phyloP scores from a whole-genome alignment of 2,797 vertebrate genomes.

The Danio choprae region DNA sequence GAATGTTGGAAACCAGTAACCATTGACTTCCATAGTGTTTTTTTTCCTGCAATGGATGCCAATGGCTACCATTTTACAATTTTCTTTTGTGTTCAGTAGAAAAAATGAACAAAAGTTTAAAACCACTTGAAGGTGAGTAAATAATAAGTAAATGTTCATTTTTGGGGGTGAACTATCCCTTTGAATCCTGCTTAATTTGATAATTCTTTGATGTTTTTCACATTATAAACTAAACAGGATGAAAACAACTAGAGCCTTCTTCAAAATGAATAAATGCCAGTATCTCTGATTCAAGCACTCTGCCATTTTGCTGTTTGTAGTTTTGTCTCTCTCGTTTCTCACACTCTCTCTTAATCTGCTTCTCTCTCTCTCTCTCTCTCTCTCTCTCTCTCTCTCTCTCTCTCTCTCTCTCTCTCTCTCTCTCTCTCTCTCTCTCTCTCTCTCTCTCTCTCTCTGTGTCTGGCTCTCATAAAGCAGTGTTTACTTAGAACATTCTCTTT shows the following conservation, averaged over 20 bases:
- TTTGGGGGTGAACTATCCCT: too few relatives aligned
- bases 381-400: not conserved
- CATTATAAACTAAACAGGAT: not conserved
- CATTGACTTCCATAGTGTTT: too few relatives aligned
- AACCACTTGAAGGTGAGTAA: too few relatives aligned
- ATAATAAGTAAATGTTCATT: too few relatives aligned
- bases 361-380: slow-evolving; percentile 10
- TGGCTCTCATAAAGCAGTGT: slow-evolving; percentile 40
- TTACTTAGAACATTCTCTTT: slow-evolving; percentile 48
- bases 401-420: not conserved
- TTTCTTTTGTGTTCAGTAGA: too few relatives aligned
- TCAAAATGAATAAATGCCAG: slow-evolving; percentile 7
- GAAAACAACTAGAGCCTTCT: not conserved
- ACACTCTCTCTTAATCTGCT: slow-evolving; percentile 12
- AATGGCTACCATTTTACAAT: too few relatives aligned
- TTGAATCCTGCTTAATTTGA: not conserved
- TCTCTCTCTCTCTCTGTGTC: not conserved
- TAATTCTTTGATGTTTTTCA: not conserved
- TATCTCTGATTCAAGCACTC: not conserved
- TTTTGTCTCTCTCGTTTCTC: slow-evolving; percentile 17
- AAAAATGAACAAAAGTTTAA: too few relatives aligned
- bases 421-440: not conserved
- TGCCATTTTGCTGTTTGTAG: slow-evolving; percentile 10
- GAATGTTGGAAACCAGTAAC: too few relatives aligned
- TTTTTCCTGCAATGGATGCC: too few relatives aligned